These are phyloP conservation scores for Mionectes macconnelli DNA, from an alignment of 2,113 vertebrate genomes.

Conservation along the genomic window DNA sequence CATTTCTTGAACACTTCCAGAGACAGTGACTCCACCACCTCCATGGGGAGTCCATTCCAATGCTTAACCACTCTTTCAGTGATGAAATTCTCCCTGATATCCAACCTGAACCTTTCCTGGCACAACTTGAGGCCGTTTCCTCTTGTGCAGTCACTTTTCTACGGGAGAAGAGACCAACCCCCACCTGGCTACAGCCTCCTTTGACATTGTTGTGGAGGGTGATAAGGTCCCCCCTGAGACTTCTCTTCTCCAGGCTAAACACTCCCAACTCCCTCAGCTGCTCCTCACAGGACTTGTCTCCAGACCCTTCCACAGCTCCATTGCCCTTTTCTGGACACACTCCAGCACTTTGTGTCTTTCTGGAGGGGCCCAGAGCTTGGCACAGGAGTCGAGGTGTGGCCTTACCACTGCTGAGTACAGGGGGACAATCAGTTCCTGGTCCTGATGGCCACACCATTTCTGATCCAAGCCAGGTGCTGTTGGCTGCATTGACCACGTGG, in stretches of 20 bases:
- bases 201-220: not conserved
- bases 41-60: not conserved
- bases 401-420: rapidly evolving
- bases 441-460: not conserved
- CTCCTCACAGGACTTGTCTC: not conserved
- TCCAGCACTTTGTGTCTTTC: not conserved
- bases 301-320: not conserved
- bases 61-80: not conserved
- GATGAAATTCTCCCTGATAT: not conserved
- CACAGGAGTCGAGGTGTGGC: not conserved
- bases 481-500: not conserved
- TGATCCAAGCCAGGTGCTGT: no score
- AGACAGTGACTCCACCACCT: not conserved
- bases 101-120: not conserved
- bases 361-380: not conserved
- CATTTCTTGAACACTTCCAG: not conserved
- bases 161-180: not conserved
- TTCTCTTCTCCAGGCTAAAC: not conserved
- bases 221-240: not conserved
- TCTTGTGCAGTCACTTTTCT: not conserved
- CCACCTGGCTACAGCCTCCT: not conserved
- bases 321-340: not conserved
- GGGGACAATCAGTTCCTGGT: not conserved
- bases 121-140: not conserved
- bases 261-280: not conserved